phyloP scores from a whole-genome alignment of 2,113 vertebrate species.

The Xyliphius kryptos region DNA sequence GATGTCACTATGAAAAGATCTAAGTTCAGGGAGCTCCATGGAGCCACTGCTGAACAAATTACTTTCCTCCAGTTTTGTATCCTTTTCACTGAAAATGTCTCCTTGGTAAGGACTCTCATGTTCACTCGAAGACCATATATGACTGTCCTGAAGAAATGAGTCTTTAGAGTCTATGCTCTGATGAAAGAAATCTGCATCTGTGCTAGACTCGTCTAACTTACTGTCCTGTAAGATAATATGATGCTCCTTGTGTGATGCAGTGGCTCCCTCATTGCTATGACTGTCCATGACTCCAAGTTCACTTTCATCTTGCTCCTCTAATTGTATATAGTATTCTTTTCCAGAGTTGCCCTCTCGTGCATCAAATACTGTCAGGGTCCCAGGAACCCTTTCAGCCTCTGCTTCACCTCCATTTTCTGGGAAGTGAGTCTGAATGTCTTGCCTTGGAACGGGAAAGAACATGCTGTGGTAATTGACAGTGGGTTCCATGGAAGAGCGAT shows the following conservation, averaged over 20 bases:
- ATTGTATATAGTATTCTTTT: slow-evolving; percentile 88
- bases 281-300: slow-evolving; percentile 60
- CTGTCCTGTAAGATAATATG: slow-evolving; percentile 69
- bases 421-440: slow-evolving; percentile 76
- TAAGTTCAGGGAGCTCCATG: slow-evolving; percentile 70
- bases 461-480: slow-evolving; percentile 83
- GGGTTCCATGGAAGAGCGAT: slow-evolving; percentile 66
- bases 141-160: slow-evolving; percentile 66
- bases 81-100: slow-evolving; percentile 71
- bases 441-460: slow-evolving; percentile 80
- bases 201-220: slow-evolving; percentile 77
- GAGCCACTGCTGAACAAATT: slow-evolving; percentile 57
- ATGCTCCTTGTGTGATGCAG: slow-evolving; percentile 55
- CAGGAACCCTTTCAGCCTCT: slow-evolving; percentile 65
- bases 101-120: slow-evolving; percentile 79
- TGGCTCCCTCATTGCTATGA: slow-evolving; percentile 59
- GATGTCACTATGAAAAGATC: slow-evolving; percentile 23
- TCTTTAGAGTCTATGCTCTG: slow-evolving; percentile 76
- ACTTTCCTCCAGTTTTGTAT: slow-evolving; percentile 62
- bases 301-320: slow-evolving; percentile 81
- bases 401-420: slow-evolving; percentile 60
- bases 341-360: slow-evolving; percentile 80
- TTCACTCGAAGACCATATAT: slow-evolving; percentile 62
- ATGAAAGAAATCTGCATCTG: slow-evolving; percentile 80
- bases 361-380: slow-evolving; percentile 86